A percentile compares a stretch with the other conserved stretches of the same genome.
phyloP scores from a whole-genome alignment of 2,113 vertebrate species.

The Microtus ochrogaster region DNA sequence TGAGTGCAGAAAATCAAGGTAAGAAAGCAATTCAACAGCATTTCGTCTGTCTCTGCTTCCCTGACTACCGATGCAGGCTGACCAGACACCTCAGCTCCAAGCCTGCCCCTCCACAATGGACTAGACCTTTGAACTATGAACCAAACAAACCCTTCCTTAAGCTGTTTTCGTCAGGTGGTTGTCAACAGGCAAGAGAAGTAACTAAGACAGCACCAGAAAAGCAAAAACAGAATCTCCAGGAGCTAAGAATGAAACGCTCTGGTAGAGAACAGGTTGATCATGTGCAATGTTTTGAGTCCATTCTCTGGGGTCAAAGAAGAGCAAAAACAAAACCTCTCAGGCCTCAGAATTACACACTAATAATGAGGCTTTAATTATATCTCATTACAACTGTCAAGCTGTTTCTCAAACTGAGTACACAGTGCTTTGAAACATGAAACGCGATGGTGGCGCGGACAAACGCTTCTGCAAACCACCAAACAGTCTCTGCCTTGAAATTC shows the following conservation, averaged over 20 bases:
- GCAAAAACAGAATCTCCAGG: not conserved
- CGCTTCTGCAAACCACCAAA: constrained; percentile 21
- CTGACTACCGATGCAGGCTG: not conserved
- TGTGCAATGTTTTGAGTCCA: not conserved
- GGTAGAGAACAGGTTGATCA: not conserved
- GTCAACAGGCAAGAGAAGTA: not conserved
- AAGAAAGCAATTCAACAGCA: not conserved
- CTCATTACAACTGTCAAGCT: not conserved
- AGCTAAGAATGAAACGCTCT: not conserved
- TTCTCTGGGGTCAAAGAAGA: not conserved
- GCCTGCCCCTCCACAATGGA: not conserved
- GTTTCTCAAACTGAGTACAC: not conserved
- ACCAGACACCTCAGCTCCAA: not conserved
- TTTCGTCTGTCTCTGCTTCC: not conserved
- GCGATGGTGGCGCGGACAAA: not conserved
- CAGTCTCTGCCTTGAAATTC: not conserved
- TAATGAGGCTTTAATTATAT: not conserved
- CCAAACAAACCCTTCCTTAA: not conserved
- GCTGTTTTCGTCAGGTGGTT: not conserved
- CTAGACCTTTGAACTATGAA: not conserved
- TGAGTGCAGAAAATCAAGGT: not conserved
- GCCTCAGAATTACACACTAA: not conserved
- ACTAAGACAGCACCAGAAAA: not conserved
- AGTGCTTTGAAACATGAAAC: constrained; percentile 50
- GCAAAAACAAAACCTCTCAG: not conserved